Evolutionary conservation across 35 echinoderm and acorn worm species (phyloP).

Genomic region (Apostichopus japonicus): DNA sequence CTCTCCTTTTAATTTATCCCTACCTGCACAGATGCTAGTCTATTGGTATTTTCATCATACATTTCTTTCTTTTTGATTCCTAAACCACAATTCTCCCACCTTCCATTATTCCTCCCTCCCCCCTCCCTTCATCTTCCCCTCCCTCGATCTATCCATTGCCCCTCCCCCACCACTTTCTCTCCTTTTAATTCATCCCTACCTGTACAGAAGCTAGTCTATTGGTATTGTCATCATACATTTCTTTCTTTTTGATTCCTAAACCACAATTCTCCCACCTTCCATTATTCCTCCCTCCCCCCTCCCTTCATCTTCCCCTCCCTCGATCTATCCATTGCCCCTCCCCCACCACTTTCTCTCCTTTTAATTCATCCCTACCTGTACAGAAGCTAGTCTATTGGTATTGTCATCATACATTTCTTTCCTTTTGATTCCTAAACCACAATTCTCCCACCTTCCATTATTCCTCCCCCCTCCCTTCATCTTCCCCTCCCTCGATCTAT

Average conservation of each 20-base stretch:
- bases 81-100: too few species aligned
- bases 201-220: too few species aligned
- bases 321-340: neutral
- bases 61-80: neutral
- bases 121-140: neutral
- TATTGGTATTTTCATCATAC: neutral
- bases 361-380: slow-evolving; percentile 69
- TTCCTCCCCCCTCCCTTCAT: neutral
- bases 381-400: slow-evolving; percentile 67
- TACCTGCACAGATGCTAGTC: neutral
- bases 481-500: neutral
- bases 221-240: neutral
- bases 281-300: neutral
- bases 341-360: neutral
- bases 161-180: neutral
- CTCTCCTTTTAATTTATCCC: neutral
- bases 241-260: neutral
- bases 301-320: neutral
- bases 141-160: neutral
- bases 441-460: neutral
- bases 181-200: neutral
- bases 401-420: slow-evolving; percentile 95
- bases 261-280: neutral
- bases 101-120: neutral
- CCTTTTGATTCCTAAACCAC: neutral